Evolutionary conservation across 2,888 invertebrate genomes (phyloP).

Genomic region (Callyntrura guangdongensis): DNA sequence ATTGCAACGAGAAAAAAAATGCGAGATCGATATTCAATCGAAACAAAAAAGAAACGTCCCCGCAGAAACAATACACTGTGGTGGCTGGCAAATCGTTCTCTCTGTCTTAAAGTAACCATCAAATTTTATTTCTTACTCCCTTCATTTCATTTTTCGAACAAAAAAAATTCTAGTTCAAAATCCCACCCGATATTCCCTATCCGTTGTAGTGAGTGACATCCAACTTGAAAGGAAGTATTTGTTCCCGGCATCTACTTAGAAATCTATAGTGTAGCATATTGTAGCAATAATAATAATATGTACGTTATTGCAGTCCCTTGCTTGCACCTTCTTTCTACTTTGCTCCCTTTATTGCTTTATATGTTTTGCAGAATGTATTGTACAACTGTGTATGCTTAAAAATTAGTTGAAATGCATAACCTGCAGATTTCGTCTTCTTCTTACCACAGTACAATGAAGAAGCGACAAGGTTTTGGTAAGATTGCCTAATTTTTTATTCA

Average conservation of each 20-base stretch:
- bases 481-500: slow-evolving; percentile 53
- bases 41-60: neutral
- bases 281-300: neutral
- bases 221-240: no score
- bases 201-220: no score
- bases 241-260: no score
- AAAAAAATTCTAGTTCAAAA: no score
- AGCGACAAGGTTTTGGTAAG: slow-evolving; percentile 31
- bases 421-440: neutral
- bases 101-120: no score
- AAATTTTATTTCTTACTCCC: no score
- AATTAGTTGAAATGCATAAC: neutral
- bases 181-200: no score
- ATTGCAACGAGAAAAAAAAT: neutral
- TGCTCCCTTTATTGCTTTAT: neutral
- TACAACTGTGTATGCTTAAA: no score
- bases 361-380: neutral
- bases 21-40: neutral
- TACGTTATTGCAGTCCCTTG: neutral
- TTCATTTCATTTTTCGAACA: no score
- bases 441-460: neutral
- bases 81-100: no score
- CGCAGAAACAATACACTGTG: no score
- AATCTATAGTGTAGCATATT: no score
- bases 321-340: neutral